These are phyloP conservation scores for Tenebrio molitor DNA, from an alignment of 1,140 invertebrate genomes.

Conservation along the genomic window DNA sequence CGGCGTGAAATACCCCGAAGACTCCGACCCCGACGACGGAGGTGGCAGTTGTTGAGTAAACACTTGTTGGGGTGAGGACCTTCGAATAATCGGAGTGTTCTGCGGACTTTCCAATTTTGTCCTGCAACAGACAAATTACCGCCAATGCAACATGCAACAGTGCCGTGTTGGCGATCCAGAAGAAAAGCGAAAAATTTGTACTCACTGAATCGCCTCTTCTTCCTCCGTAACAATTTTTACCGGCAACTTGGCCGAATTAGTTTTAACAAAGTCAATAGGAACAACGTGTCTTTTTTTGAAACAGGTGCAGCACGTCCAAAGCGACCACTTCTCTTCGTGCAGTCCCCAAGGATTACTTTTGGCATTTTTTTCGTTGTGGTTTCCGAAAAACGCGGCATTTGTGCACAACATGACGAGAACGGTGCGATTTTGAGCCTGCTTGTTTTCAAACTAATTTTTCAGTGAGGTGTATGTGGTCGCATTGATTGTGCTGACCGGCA, in stretches of 20 bases:
- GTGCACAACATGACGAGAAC: constrained; percentile 22
- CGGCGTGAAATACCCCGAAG: constrained; percentile 64
- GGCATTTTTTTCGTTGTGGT: constrained; percentile 3
- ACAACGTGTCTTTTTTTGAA: constrained; percentile 12
- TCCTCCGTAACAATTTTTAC: background rate
- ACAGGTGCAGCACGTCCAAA: constrained; percentile 27
- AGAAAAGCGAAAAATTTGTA: too few relatives aligned
- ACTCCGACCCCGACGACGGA: constrained; percentile 63
- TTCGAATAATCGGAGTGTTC: background rate
- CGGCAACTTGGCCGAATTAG: background rate
- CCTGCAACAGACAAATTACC: constrained; percentile 4
- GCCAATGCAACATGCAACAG: too few relatives aligned
- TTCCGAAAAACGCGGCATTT: constrained; percentile 3
- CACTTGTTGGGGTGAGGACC: constrained; percentile 13
- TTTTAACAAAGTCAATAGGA: background rate
- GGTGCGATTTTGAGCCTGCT: background rate
- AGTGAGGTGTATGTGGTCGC: constrained; percentile 49
- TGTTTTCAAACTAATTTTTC: constrained; percentile 51
- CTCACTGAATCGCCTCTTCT: constrained; percentile 34
- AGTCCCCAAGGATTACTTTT: constrained; percentile 48
- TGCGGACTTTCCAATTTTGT: constrained; percentile 39
- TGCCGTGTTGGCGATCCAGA: too few relatives aligned
- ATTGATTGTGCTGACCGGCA: constrained; percentile 62
- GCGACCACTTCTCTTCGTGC: constrained; percentile 39
- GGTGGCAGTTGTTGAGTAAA: constrained; percentile 48